Conservation (phyloP, 2,888 invertebrate genomes). For the Eremobia ochroleuca region DNA sequence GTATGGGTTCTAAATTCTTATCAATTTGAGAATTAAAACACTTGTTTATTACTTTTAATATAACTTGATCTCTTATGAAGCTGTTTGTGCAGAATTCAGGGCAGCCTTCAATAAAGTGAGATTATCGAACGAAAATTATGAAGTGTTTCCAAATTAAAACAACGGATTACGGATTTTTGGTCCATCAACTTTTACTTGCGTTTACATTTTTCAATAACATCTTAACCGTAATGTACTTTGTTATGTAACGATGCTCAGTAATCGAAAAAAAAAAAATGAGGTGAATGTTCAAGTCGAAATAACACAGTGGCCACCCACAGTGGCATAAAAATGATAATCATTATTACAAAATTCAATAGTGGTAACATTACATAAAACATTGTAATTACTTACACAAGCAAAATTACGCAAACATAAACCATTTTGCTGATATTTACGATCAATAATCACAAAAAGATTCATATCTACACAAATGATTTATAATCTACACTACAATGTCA, state of each 20-base stretch:
- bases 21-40: neutral
- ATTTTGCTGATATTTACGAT: neutral
- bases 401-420: slow-evolving; percentile 21
- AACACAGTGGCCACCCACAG: neutral
- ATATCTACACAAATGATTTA: neutral
- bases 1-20: neutral
- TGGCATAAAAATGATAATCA: slow-evolving; percentile 17
- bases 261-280: slow-evolving; percentile 12
- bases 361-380: neutral
- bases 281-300: slow-evolving; percentile 11
- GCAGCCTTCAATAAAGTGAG: neutral
- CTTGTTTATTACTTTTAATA: neutral
- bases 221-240: neutral
- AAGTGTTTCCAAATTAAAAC: neutral
- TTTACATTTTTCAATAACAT: neutral
- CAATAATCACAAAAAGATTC: neutral
- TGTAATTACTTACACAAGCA: slow-evolving; percentile 5
- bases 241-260: slow-evolving; percentile 25
- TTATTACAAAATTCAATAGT: slow-evolving; percentile 21
- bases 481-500: neutral
- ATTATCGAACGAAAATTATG: neutral
- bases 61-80: neutral
- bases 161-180: neutral
- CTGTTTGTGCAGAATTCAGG: neutral
- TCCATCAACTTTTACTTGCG: slow-evolving; percentile 18